Evolutionary conservation across 2,113 vertebrate genomes (phyloP).

Genomic region (Anthoscopus minutus): DNA sequence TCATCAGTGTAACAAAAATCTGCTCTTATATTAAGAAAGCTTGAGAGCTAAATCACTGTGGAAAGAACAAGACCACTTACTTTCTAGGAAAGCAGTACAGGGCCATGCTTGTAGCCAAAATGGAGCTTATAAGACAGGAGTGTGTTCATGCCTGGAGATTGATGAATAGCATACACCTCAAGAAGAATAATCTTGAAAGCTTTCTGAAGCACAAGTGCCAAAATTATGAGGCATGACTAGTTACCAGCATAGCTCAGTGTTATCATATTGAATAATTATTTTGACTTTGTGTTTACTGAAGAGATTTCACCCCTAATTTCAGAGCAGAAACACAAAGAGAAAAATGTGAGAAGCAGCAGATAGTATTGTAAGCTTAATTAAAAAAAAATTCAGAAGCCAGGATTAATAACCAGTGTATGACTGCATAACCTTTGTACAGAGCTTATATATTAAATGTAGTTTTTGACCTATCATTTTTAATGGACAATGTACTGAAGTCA

Average conservation of each 20-base stretch:
- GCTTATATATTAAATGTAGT: neutral
- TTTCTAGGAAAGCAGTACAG: neutral
- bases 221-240: neutral
- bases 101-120: neutral
- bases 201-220: conserved; percentile 28
- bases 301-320: neutral
- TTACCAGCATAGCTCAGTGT: neutral
- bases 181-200: neutral
- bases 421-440: neutral
- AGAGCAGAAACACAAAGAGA: neutral
- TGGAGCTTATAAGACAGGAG: neutral
- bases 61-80: neutral
- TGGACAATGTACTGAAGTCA: neutral
- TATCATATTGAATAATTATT: neutral
- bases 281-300: neutral
- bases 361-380: neutral
- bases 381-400: neutral
- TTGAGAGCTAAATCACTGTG: neutral
- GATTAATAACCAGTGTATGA: neutral
- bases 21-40: neutral
- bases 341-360: neutral
- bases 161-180: neutral
- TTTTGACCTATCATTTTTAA: neutral
- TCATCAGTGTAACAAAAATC: neutral
- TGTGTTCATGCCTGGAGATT: neutral